Conservation (phyloP, 2,888 invertebrate genomes). For the Acleris emargana region DNA sequence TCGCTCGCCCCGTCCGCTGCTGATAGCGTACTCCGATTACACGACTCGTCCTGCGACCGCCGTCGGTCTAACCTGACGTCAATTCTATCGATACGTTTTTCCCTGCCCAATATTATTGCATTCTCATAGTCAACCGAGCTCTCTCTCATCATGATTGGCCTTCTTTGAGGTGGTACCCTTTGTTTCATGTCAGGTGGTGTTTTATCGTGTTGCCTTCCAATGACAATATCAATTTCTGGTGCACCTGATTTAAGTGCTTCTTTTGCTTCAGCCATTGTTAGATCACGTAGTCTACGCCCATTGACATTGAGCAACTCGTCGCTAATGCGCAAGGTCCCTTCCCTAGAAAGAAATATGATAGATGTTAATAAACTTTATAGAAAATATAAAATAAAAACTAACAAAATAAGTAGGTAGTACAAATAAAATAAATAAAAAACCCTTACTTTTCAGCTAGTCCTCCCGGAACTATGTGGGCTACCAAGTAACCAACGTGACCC, state of each 20-base stretch:
- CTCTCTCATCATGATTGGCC: constrained; percentile 80
- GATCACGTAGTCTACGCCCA: constrained; percentile 86
- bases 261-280: constrained; percentile 86
- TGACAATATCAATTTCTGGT: constrained; percentile 86
- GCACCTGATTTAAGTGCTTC: constrained; percentile 85
- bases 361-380: constrained; percentile 13
- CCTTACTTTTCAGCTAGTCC: constrained; percentile 87
- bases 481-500: constrained; percentile 86
- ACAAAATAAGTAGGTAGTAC: neutral
- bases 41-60: constrained; percentile 79
- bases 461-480: constrained; percentile 88
- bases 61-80: constrained; percentile 89
- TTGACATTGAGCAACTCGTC: constrained; percentile 90
- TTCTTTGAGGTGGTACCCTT: constrained; percentile 52
- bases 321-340: constrained; percentile 86
- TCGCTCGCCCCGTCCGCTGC: constrained; percentile 71
- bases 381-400: constrained; percentile 2
- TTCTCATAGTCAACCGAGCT: constrained; percentile 89
- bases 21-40: constrained; percentile 80
- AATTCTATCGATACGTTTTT: constrained; percentile 74
- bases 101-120: constrained; percentile 80
- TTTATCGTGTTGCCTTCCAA: constrained; percentile 80
- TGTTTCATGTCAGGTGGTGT: constrained; percentile 50
- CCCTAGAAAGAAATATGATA: constrained; percentile 65
- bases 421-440: constrained; percentile 19